Evolutionary conservation across 1,140 invertebrate species (phyloP).

Genomic region (Eulimnadia texana): DNA sequence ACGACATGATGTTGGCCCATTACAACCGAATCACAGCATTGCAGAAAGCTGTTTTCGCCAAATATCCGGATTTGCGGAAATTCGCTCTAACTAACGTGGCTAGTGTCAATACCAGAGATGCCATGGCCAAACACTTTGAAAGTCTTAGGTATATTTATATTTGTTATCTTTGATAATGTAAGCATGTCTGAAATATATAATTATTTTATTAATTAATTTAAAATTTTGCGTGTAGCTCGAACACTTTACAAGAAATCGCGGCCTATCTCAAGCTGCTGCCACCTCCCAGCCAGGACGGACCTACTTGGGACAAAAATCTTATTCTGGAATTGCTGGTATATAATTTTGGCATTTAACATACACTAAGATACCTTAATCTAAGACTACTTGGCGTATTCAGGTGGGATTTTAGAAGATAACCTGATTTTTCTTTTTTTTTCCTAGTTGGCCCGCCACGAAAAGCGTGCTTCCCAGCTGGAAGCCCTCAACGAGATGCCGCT

Average conservation of each 20-base stretch:
- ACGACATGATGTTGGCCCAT: slow-evolving; percentile 84
- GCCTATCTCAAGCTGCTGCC: slow-evolving; percentile 75
- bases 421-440: slow-evolving; percentile 15
- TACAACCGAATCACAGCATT: slow-evolving; percentile 79
- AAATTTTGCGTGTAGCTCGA: slow-evolving; percentile 42
- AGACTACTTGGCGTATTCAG: slow-evolving; percentile 4
- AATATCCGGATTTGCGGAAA: slow-evolving; percentile 69
- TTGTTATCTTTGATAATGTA: slow-evolving; percentile 1
- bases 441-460: slow-evolving; percentile 71
- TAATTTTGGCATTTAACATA: slow-evolving; percentile 14
- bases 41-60: slow-evolving; percentile 82
- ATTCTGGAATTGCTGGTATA: slow-evolving; percentile 68
- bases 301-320: slow-evolving; percentile 54
- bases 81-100: slow-evolving; percentile 90
- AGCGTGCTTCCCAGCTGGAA: slow-evolving; percentile 79
- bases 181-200: not conserved
- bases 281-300: slow-evolving; percentile 45
- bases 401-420: not conserved
- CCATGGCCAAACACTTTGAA: slow-evolving; percentile 73
- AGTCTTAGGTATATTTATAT: slow-evolving; percentile 42
- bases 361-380: too few species aligned
- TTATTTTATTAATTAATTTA: not conserved
- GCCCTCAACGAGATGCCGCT: slow-evolving; percentile 94
- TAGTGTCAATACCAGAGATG: slow-evolving; percentile 74
- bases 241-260: slow-evolving; percentile 68